Evolutionary conservation across 2,888 invertebrate genomes (phyloP), one percentile per base, ranked within the genome.

Genomic region (Gnatocerus cornutus): DNA sequence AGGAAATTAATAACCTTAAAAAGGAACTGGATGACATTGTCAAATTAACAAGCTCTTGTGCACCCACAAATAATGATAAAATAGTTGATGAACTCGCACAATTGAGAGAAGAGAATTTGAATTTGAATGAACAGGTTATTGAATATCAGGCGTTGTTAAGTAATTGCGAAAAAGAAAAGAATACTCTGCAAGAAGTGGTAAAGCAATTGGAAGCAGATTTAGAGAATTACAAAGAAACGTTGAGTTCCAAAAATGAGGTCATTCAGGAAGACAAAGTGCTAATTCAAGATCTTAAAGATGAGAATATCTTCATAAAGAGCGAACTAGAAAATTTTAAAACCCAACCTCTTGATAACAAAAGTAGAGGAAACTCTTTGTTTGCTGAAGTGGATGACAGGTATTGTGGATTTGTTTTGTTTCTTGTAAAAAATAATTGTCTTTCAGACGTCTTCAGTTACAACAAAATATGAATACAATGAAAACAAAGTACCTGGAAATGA

Each of bases 381-480:
- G 83, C 82, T 27, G 84, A 84, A 78, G 83, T 84, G 1, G 77
- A 83, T 68, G 82, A 83, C 63, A 80, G 80, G 81, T 82, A 76
- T 55, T 48, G 4, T 21, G 1, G 21, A 37, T 37, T 41, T 41
- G 0, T 3, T 10, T 6, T 3, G 1, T 41, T n/a, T 41, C n/a
- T 3, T n/a, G 58, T n/a, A 61, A 39, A 1, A 12, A n/a, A 4
- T 6, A 41, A 33, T 33, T 33, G 33, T 9, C 41, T 33, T 43
- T 56, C 74, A 82, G 82, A 53, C 76, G 82, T 21, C 71, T 81
- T 7, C 71, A 81, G 68, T 71, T 83, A 9, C 78, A 81, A 76
- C 72, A 80, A 46, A 77, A 77, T n/a, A 71, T 82, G 21, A 73
- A 75, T n/a, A 71, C 62, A 12, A 79, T 83, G 78, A 80, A 80